Base-by-base conservation (phyloP, 2,888 invertebrate species). In the Micoletzkya japonica region DNA sequence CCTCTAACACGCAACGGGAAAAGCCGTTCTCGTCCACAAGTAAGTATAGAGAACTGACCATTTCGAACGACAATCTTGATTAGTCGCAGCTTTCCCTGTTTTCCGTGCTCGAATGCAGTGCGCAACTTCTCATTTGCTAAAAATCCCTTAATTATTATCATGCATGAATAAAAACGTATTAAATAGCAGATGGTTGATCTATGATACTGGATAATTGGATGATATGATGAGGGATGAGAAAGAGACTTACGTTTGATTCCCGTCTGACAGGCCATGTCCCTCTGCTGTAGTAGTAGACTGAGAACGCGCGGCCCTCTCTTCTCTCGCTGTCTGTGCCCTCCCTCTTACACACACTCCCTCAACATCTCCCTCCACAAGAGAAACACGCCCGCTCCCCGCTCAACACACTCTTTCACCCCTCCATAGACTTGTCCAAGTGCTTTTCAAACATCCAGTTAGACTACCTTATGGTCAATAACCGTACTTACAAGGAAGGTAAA, bases 41-140 rank as follows among this genome's bases (percentile, higher is more conserved):
- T 24, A 56, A 56, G 10, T 24, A 26, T 28, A 60, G 26, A 36
- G 56, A 60, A 56, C 64, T 17, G 44, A 79, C 82, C 83, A 74
- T 85, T 82, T 61, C 80, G 79, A 68, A 85, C 80, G 67, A 83
- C 82, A 72, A 85, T 78, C 73, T 85, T 85, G 75, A 81, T 81
- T 68, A 84, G 74, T 20, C 85, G 79, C 57, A 82, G 74, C 72
- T 82, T 81, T 67, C 80, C 80, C 67, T 77, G 76, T 72, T 85
- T 85, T 59, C 83, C 84, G 64, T 76, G 73, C 67, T 82, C 81
- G 76, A 84, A 83, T 59, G 84, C 82, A 70, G 78, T 77, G 58
- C 75, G 70, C 39, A 85, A 75, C 52, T 80, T 77, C 30, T 73
- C 75, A 75, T 85, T 82, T 30, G 84, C 84, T 84, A 76, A 74